Conservation (phyloP, 2,113 vertebrate species). For the Struthidea cinerea region DNA sequence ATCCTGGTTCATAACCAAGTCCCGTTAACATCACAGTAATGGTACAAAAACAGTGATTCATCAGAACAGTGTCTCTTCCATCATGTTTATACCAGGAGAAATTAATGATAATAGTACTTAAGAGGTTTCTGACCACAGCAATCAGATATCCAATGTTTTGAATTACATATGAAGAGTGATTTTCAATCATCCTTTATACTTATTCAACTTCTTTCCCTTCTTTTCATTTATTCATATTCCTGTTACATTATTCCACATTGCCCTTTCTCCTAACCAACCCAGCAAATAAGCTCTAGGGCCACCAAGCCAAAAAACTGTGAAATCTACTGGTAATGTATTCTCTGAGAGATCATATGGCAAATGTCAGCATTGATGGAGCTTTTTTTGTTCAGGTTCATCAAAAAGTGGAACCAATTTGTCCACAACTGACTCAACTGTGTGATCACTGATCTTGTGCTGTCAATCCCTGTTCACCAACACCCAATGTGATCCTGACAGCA, state of each 20-base stretch:
- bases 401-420: constrained; percentile 55
- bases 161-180: neutral
- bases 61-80: neutral
- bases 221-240: neutral
- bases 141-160: neutral
- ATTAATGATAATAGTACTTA: neutral
- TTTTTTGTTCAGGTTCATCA: constrained; percentile 45
- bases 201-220: neutral
- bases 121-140: neutral
- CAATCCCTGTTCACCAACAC: neutral
- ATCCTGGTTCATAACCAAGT: neutral
- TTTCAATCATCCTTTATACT: neutral
- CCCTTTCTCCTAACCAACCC: neutral
- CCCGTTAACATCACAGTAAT: neutral
- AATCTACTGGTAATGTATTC: neutral
- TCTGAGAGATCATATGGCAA: neutral
- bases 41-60: neutral
- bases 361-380: neutral
- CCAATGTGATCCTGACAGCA: constrained; percentile 53
- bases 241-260: neutral
- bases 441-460: constrained; percentile 50
- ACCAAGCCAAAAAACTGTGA: neutral
- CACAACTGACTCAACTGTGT: constrained; percentile 59
- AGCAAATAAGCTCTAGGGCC: neutral
- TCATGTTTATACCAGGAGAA: neutral